Base-by-base conservation (phyloP, 2,797 vertebrate genomes). In the Gallinago solitaria region DNA sequence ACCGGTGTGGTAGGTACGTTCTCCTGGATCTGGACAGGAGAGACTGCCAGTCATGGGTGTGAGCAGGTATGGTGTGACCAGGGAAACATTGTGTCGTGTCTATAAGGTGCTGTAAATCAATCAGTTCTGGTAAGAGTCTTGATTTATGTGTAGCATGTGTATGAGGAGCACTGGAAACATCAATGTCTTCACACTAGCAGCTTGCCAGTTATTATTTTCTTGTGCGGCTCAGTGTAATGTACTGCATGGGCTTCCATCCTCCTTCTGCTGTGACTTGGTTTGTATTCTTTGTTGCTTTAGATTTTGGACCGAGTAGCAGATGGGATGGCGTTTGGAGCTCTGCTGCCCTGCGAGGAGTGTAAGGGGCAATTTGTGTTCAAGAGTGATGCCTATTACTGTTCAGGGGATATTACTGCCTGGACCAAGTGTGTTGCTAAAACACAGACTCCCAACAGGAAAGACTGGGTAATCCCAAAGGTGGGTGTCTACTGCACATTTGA, bases 391-490 rank as follows among this genome's bases (percentile, higher is more conserved):
- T 99, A 99, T 53, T 99, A 99, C 96, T 99, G 99, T 41, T 98
- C 98, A 0, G 99, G 99, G 18, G 98, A 99, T 80, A 98, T 99
- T 95, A 99, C 99, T 12, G 99, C 99, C 83, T 99, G 99, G 99
- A 99, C 99, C 20, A 99, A 99, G 95, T 99, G 99, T 30, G 98
- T 99, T 90, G 98, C 98, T 96, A 99, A 98, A 98, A 99, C 98
- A 0, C 97, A 98, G 95, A 98, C 87, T 9, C 99, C 99, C 28
- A 82, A 87, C 76, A 98, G 99, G 64, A 99, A 98, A 76, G 98
- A 99, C 75, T 99, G 99, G 99, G 92, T 98, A 37, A 99, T 96
- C 67, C 99, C 99, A 5, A 99, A 99, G 98, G 99, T 99, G 89
- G n/a, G 96, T 78, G 56, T 85, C 93, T 9, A 5, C 16, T 76